Evolutionary conservation across 1,140 invertebrate genomes (phyloP).

Genomic region (Dendrolimus kikuchii): DNA sequence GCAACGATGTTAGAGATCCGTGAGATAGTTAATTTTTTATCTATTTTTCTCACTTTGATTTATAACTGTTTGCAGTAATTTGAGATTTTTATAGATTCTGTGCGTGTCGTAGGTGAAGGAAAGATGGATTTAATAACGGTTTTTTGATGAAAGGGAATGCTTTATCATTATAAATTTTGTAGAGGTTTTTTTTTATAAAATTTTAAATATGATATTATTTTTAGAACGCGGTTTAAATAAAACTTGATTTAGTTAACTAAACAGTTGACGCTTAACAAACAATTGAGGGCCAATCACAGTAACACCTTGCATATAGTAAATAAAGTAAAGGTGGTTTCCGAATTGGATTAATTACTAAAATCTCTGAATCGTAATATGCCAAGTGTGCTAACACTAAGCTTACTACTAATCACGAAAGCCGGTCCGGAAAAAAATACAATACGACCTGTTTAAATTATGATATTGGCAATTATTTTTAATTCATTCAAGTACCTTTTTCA

Average conservation of each 20-base stretch:
- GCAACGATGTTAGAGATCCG: conserved; percentile 49
- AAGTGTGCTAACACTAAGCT: no score
- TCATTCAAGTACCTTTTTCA: neutral
- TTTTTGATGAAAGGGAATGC: conserved; percentile 16
- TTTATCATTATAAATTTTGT: conserved; percentile 3
- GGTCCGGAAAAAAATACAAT: no score
- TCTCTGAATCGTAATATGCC: no score
- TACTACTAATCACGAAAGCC: no score
- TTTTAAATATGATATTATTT: no score
- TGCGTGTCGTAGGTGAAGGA: conserved; percentile 33
- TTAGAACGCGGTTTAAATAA: no score
- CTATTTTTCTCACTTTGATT: conserved; percentile 43
- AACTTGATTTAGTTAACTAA: no score
- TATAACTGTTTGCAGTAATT: conserved; percentile 71
- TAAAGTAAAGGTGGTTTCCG: no score
- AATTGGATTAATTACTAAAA: no score
- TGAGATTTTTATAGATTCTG: conserved; percentile 62
- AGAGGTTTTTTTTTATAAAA: conserved; percentile 5
- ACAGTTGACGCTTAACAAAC: no score
- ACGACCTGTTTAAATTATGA: neutral
- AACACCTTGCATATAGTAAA: no score
- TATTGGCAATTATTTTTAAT: neutral
- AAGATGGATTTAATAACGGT: conserved; percentile 42
- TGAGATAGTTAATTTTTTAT: conserved; percentile 56
- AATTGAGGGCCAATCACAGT: no score